Evolutionary conservation across 2,113 vertebrate species (phyloP), one percentile per base, ranked within the genome.

Genomic region (Strix uralensis): DNA sequence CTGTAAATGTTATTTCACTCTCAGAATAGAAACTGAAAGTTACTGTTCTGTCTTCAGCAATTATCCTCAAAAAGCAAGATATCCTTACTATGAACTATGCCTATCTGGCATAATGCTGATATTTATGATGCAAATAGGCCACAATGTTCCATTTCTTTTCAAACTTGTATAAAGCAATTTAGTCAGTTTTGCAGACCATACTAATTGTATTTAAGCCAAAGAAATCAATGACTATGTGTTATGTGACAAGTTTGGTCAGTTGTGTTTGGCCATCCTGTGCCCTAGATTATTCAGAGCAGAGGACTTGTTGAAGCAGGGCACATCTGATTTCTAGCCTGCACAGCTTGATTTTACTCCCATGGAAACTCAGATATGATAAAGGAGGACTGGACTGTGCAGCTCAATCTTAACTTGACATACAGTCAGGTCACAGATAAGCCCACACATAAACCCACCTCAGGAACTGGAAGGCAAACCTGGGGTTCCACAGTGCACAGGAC

Each of bases 371-470:
- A n/a, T 27, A 19, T 7, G 5, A 40, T 38, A 70, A 77, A 8
- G 14, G 82, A 67, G 10, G 19, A 21, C 22, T 90, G 27, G 9
- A 46, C 11, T 1, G 1, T 27, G 8, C 6, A 38, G 25, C 13
- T 90, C 22, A 67, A 1, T 40, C 29, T 57, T 81, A 77, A 26
- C 4, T 62, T 82, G 62, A 38, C 29, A 14, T 22, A 13, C 25
- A 69, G 3, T 66, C 10, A 49, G 7, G 19, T 47, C 59, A 71
- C 30, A 66, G 40, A 32, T 46, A 73, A 86, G 4, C 5, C 30
- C 16, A 46, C 44, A 46, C 44, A 26, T 20, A 34, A 0, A 0
- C 1, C 18, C 30, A 15, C 29, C 22, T 66, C 46, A 66, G 55
- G 69, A 94, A 38, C 15, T 36, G 5, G 16, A 18, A 80, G 9